Evolutionary conservation across 2,888 invertebrate species (phyloP), one percentile per base, ranked within the genome.

Genomic region (Macaria liturata): DNA sequence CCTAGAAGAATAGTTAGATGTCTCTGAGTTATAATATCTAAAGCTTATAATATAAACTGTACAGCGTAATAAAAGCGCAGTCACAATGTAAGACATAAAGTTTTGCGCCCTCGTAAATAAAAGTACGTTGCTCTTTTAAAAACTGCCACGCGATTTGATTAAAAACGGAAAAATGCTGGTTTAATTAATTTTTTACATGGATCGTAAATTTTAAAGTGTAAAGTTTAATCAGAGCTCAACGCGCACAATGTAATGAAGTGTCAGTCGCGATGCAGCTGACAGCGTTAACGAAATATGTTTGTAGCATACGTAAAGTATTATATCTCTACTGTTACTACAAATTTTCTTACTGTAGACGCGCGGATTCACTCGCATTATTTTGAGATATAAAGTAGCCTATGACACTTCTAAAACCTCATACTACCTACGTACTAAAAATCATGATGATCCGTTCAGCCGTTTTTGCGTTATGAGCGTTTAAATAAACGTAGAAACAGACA

Each of bases 31-130:
- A 20, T 20, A 20, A 20, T 20, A 20, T 20, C 20, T 20, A 20
- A 20, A 20, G 20, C 20, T 20, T 1, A 20, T 20, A 20, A 20
- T 20, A 20, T 20, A 57, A 49, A 69, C 70, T 60, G 64, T 67
- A 62, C 59, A 64, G 68, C 55, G 56, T 52, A 63, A 59, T 63
- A 67, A 60, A 59, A 61, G 43, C 42, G 49, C 57, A 59, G 55
- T 55, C 59, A 49, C 59, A 51, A 49, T 52, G 55, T 9, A 45
- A 59, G 55, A 59, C 49, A 48, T 59, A 59, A 52, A 60, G 45
- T 53, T 55, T 60, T 40, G 9, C 37, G 45, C 49, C 20, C 45
- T 54, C 54, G 54, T 54, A 49, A 59, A 53, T 45, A 45, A 42
- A 47, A 50, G 51, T 49, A 34, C 47, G 51, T 55, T 53, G 52